Evolutionary conservation across 2,888 invertebrate genomes (phyloP), one percentile per base, ranked within the genome.

Genomic region (Pristionchus exspectatus): DNA sequence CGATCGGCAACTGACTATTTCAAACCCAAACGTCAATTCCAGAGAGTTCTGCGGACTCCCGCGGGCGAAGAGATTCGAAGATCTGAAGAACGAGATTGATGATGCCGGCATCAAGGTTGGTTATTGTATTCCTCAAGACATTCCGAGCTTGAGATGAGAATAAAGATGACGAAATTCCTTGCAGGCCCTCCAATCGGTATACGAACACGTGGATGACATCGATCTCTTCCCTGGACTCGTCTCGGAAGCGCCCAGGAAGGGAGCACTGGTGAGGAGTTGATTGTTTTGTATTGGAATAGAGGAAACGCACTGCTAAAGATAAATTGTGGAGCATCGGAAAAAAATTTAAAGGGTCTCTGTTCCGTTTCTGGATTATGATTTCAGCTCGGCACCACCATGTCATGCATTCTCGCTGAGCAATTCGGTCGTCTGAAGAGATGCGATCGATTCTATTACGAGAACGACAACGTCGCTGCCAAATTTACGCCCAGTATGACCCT

Each of bases 191-290:
- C 90, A 92, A 86, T 91, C 93, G 3, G 92, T 94, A 12, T 95
- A 95, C 92, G 96, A 96, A 21, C 97, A 97, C 4, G 98, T 98
- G 0, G 98, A 98, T 94, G 98, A 99, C 95, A 98, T 99, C 90
- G 96, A 99, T 95, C 96, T 98, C 7, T 99, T 98, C 96, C 97
- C 98, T 0, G 98, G 98, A n/a, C 97, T 98, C 4, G 97, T 98
- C 97, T 97, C 97, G 93, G 96, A 96, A 95, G 96, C 97, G 7
- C 95, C 96, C 0, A 86, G 98, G 10, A 97, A 97, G 94, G 98
- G 98, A 18, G 98, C 93, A 38, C 90, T 93, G 0, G 97, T 91
- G 72, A 89, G 38, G 3, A 38, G 5, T 38, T 5, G 2, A 38
- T 38, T 38, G 38, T 38, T 38, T 38, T 38, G 38, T 3, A 5